Percentiles rank a stretch among this genome's conserved stretches.
These are phyloP conservation scores for Phymorhynchus buccinoides DNA, from an alignment of 1,140 invertebrate genomes.

Conservation along the genomic window DNA sequence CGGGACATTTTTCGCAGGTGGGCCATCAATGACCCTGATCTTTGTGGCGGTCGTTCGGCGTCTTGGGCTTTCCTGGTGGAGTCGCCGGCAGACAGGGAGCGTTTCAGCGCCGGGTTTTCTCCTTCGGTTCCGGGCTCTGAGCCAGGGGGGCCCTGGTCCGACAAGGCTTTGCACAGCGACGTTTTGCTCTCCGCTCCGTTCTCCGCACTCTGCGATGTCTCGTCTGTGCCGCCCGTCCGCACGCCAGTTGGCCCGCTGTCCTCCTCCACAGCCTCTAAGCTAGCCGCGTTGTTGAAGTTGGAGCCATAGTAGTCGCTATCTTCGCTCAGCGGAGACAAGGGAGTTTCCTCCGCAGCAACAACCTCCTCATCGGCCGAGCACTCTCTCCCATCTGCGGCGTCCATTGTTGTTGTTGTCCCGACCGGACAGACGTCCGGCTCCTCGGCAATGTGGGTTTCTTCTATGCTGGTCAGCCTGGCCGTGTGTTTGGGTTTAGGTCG, in stretches of 20 bases:
- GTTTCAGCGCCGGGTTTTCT: background rate
- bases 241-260: no score
- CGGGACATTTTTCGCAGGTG: background rate
- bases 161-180: background rate
- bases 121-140: background rate
- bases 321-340: background rate
- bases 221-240: no score
- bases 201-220: background rate
- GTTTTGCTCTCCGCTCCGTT: background rate
- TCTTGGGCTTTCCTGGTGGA: constrained; percentile 12
- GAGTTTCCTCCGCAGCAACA: background rate
- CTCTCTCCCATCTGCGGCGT: background rate
- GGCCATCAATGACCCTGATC: background rate
- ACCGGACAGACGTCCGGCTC: background rate
- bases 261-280: background rate
- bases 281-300: no score
- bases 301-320: background rate
- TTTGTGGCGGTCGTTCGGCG: background rate
- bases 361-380: background rate
- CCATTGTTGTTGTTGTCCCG: background rate
- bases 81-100: constrained; percentile 28
- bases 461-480: background rate
- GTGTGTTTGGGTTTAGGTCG: constrained; percentile 24
- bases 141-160: background rate
- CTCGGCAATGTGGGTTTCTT: background rate